These are phyloP conservation scores for Blastomussa wellsi DNA, from an alignment of 92 coral and sea anemone species.

Conservation along the genomic window DNA sequence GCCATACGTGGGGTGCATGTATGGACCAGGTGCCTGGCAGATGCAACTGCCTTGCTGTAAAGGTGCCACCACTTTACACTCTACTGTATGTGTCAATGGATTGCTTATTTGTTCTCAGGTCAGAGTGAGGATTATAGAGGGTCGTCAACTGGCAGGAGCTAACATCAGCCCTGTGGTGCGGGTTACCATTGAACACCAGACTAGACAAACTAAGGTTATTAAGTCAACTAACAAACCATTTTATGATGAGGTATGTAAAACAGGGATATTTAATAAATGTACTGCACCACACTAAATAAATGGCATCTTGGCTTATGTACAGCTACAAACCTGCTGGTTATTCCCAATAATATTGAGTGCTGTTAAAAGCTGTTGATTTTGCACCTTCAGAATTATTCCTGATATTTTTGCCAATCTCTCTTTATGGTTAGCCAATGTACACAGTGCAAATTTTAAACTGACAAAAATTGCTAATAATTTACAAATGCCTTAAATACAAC, in stretches of 20 bases:
- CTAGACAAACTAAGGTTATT: constrained; percentile 86
- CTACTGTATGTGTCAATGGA: too few species aligned
- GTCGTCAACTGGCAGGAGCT: constrained; percentile 88
- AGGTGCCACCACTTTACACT: background rate
- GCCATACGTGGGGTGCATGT: background rate
- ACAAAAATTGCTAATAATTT: too few species aligned
- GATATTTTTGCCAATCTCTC: too few species aligned
- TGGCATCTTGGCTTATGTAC: too few species aligned
- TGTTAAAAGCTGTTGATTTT: too few species aligned
- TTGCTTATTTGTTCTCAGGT: constrained; percentile 53
- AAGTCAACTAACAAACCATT: constrained; percentile 90
- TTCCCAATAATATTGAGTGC: too few species aligned
- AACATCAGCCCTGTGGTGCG: constrained; percentile 96
- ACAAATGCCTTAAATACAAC: too few species aligned
- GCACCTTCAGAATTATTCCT: too few species aligned
- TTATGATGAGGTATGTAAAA: constrained; percentile 79
- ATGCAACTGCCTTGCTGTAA: background rate
- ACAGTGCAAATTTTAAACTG: too few species aligned
- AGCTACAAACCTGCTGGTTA: too few species aligned
- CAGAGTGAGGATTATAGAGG: constrained; percentile 91
- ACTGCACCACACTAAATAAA: too few species aligned
- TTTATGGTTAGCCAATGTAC: too few species aligned
- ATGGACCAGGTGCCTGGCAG: background rate
- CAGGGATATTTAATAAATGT: background rate
- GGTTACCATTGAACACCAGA: constrained; percentile 76